phyloP scores from a whole-genome alignment of 92 coral and sea anemone genomes.

The Metridium senile region DNA sequence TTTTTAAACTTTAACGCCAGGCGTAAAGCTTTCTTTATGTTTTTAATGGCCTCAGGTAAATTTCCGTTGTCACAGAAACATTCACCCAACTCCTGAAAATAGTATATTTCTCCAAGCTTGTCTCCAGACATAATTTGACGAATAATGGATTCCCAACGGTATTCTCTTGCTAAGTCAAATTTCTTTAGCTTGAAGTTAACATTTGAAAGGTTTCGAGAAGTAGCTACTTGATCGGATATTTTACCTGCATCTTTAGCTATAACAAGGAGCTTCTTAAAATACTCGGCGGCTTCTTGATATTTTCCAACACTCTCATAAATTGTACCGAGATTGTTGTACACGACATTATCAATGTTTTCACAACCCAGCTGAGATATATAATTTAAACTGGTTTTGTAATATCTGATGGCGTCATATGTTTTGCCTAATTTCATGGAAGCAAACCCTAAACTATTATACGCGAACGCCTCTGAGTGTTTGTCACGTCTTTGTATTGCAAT shows the following conservation, averaged over 20 bases:
- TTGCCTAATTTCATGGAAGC: too few species aligned
- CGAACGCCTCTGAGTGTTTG: not conserved
- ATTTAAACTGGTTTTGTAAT: not conserved
- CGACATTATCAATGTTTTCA: too few species aligned
- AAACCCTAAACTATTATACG: not conserved
- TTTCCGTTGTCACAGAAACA: not conserved
- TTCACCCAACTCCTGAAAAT: not conserved
- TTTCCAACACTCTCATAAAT: not conserved
- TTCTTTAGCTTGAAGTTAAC: not conserved
- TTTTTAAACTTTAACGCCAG: not conserved
- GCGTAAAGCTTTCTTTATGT: not conserved
- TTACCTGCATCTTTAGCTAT: not conserved
- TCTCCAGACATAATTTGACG: not conserved
- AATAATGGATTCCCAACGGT: not conserved
- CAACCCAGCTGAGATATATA: not conserved
- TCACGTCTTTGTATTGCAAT: not conserved
- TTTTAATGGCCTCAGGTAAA: not conserved
- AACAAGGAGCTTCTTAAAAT: not conserved
- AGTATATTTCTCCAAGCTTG: not conserved
- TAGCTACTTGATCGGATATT: not conserved
- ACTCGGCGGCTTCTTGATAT: not conserved
- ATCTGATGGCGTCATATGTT: not conserved
- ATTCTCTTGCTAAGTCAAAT: not conserved
- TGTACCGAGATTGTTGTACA: not conserved
- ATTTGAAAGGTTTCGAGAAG: not conserved